A percentile compares a stretch with the other conserved stretches of the same genome.
Evolutionary conservation across 30 jellyfish, hydroid and myxozoan genomes (phyloP).

Genomic region (Turritopsis dohrnii): DNA sequence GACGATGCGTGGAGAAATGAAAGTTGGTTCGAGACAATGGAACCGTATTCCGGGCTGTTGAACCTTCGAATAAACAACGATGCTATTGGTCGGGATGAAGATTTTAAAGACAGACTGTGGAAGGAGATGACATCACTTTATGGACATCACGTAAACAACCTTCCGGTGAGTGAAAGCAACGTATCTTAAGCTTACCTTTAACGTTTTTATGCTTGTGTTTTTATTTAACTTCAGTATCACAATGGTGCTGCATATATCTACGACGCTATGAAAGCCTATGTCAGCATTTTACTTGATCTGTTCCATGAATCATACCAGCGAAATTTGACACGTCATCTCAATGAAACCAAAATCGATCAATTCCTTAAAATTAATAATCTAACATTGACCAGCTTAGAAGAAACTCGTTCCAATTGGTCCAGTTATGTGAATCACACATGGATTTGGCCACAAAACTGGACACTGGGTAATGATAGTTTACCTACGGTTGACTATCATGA

Average conservation of each 20-base stretch:
- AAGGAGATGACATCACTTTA: too few relatives aligned
- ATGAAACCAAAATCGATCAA: slow-evolving; percentile 29
- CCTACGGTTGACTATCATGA: slow-evolving; percentile 25
- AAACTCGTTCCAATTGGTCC: not conserved
- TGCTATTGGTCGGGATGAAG: not conserved
- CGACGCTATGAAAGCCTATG: slow-evolving; percentile 60
- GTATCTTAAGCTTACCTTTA: too few relatives aligned
- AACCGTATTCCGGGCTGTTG: not conserved
- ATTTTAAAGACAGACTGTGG: not conserved
- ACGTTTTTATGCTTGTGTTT: not conserved
- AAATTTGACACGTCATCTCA: slow-evolving; percentile 24
- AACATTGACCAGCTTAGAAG: not conserved
- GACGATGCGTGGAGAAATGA: slow-evolving; percentile 44
- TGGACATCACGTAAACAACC: not conserved
- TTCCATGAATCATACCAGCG: slow-evolving; percentile 19
- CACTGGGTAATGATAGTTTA: slow-evolving; percentile 21
- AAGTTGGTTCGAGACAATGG: slow-evolving; percentile 21
- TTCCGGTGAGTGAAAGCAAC: not conserved
- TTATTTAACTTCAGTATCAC: slow-evolving; percentile 12
- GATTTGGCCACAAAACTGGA: slow-evolving; percentile 39
- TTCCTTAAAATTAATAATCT: slow-evolving; percentile 7
- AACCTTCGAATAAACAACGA: not conserved
- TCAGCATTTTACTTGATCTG: slow-evolving; percentile 22
- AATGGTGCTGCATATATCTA: slow-evolving; percentile 45
- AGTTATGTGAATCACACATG: slow-evolving; percentile 26